Base-by-base conservation (phyloP, 2,797 vertebrate species). In the Mus caroli region DNA sequence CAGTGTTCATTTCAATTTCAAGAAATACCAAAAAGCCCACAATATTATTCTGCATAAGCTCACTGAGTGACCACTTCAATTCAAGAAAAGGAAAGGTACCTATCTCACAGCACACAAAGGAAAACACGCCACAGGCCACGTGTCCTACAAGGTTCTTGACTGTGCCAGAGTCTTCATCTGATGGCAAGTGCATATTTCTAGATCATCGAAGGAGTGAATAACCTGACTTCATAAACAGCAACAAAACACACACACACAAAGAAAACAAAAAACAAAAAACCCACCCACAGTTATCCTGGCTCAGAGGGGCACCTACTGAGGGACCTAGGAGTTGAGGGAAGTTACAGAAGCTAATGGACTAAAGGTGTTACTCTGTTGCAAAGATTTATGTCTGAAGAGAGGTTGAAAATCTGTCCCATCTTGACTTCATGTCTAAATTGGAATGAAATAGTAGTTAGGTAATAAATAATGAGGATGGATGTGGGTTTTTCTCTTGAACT, bases 111-210 rank as follows among this genome's bases (percentile, higher is more conserved):
- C 79, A 96, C 94, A 75, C 3, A 14, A 14, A 17, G 69, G 24
- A 94, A 84, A 17, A 26, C 28, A 37, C 46, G 43, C 1, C 14
- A 37, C 50, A 31, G 17, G 28, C 28, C 34, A 24, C 12, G 6
- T 67, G 54, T 22, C 31, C 37, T 34, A 78, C 0, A 17, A 34
- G 37, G 31, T 64, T 86, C 62, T 80, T 20, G 90, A 64, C 43
- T 37, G 71, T 54, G 73, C 52, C 40, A 88, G n/a, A 46, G 85
- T 82, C 95, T 56, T 80, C n/a, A 96, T 15, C 69, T 94, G 62
- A 84, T n/a, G 62, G 12, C 13, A 92, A 85, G 17, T 90, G 8
- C 24, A 54, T 77, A 92, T 69, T 95, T 92, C 69, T 90, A 73
- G 92, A 67, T 86, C 46, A 91, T 37, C 82, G 86, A 88, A 52